phyloP scores from a whole-genome alignment of 2,888 invertebrate genomes.

The Yponomeuta plumbellus region DNA sequence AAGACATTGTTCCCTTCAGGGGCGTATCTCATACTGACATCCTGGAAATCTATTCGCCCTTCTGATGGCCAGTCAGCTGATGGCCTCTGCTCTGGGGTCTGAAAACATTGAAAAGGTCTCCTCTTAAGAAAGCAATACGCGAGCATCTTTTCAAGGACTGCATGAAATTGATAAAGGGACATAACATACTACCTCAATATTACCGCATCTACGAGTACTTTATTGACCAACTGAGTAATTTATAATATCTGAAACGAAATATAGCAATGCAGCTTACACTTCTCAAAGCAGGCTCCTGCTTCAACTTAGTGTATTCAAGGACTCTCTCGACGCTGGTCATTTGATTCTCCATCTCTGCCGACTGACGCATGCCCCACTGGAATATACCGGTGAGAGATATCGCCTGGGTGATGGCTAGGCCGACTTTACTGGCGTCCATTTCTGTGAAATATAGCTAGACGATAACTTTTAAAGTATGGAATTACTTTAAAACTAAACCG shows the following conservation, averaged over 20 bases:
- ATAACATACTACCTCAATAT: too few relatives aligned
- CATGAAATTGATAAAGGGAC: too few relatives aligned
- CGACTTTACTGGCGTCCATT: slow-evolving; percentile 75
- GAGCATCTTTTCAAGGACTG: too few relatives aligned
- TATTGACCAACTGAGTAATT: too few relatives aligned
- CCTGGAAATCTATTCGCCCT: slow-evolving; percentile 68
- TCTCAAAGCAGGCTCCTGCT: slow-evolving; percentile 65
- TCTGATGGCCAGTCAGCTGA: slow-evolving; percentile 69
- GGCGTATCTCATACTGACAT: slow-evolving; percentile 72
- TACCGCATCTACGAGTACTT: too few relatives aligned
- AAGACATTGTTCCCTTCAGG: slow-evolving; percentile 72
- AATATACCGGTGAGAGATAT: slow-evolving; percentile 78
- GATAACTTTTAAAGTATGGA: too few relatives aligned
- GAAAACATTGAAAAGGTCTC: slow-evolving; percentile 20
- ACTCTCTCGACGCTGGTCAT: slow-evolving; percentile 89
- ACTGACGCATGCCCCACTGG: slow-evolving; percentile 91
- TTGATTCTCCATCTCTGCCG: slow-evolving; percentile 88
- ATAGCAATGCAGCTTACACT: slow-evolving; percentile 32
- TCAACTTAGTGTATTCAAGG: slow-evolving; percentile 79
- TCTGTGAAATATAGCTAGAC: slow-evolving; percentile 43
- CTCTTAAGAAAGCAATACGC: too few relatives aligned
- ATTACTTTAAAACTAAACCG: not conserved
- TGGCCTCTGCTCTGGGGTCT: slow-evolving; percentile 49
- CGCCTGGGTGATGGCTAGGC: slow-evolving; percentile 80
- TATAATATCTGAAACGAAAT: too few relatives aligned